These are phyloP conservation scores for Poecile atricapillus DNA, from an alignment of 2,113 vertebrate species.

Conservation along the genomic window DNA sequence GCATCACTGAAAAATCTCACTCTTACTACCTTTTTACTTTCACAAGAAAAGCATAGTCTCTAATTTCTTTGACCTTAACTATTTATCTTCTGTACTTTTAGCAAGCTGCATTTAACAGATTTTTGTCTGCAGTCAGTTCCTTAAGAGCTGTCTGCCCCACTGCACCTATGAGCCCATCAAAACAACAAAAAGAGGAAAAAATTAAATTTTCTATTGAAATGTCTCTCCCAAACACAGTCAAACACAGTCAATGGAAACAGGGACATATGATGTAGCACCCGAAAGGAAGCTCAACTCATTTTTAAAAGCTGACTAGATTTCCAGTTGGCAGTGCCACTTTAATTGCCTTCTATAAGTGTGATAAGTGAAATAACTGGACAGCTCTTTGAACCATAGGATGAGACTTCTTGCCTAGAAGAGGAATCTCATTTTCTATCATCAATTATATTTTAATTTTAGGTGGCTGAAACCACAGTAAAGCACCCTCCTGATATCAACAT, in stretches of 20 bases:
- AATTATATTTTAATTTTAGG: constrained; percentile 16
- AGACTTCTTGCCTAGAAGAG: not conserved
- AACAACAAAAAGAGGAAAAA: not conserved
- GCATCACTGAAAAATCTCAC: not conserved
- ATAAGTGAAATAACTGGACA: not conserved
- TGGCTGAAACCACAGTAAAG: not conserved
- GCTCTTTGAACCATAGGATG: not conserved
- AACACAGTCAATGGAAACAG: not conserved
- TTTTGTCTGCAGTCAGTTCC: not conserved
- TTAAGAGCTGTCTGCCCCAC: not conserved
- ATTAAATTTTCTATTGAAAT: not conserved
- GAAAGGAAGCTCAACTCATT: not conserved
- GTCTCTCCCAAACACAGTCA: not conserved
- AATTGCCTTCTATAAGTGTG: not conserved
- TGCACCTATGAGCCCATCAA: not conserved
- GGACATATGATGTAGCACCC: not conserved
- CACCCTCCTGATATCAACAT: not conserved
- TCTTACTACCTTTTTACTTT: not conserved
- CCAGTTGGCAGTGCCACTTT: not conserved
- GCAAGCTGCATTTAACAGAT: not conserved
- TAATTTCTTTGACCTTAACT: not conserved
- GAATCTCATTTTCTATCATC: not conserved
- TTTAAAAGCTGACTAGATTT: not conserved
- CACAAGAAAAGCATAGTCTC: not conserved
- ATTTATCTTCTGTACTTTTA: not conserved